phyloP scores from a whole-genome alignment of 53 echinoderm and acorn worm genomes.

The Apostichopus leukothele region DNA sequence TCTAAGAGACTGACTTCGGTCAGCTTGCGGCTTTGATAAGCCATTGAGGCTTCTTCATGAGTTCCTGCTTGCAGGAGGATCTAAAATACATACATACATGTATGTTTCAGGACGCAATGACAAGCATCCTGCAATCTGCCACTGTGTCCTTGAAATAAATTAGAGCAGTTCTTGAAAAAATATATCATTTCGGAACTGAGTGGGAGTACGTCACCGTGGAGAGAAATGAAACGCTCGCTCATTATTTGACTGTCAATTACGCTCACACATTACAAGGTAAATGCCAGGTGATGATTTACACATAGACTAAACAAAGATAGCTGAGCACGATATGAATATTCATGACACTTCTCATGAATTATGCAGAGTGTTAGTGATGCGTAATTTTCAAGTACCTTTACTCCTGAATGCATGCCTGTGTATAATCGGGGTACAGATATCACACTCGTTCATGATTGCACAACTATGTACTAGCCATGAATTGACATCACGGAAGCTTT shows the following conservation, averaged over 20 bases:
- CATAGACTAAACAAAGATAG: background rate
- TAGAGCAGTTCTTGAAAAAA: background rate
- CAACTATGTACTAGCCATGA: background rate
- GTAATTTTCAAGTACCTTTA: background rate
- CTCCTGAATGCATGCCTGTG: background rate
- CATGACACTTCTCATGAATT: background rate
- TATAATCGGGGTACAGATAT: background rate
- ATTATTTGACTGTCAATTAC: background rate
- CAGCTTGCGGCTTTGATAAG: too few species aligned
- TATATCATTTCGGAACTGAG: background rate
- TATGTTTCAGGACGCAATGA: too few species aligned
- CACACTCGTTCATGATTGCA: background rate
- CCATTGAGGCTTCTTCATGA: too few species aligned
- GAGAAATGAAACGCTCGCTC: background rate
- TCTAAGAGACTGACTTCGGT: too few species aligned
- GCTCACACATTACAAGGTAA: background rate
- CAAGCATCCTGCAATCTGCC: background rate
- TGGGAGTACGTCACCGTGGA: background rate
- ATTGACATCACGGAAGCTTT: background rate
- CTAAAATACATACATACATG: too few species aligned
- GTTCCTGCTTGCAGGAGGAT: too few species aligned
- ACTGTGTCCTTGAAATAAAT: background rate
- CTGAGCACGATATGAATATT: background rate
- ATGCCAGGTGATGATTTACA: background rate
- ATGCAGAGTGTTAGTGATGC: background rate